Evolutionary conservation across 2,888 invertebrate species (phyloP), one percentile per base, ranked within the genome.

Genomic region (Trichopoda pennipes): DNA sequence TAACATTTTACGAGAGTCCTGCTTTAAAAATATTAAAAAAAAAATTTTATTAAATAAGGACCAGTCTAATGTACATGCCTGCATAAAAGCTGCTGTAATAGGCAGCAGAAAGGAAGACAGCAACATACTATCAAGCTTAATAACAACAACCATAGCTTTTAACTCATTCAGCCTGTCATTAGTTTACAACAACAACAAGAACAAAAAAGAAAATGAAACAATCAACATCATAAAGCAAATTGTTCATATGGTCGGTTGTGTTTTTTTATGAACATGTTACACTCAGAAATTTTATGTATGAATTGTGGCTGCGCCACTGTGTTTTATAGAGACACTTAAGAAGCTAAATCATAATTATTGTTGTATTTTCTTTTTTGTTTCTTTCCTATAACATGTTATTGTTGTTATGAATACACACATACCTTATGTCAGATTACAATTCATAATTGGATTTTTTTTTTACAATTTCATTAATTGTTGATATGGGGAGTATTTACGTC

Each of bases 261-360:
- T 12, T 10, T 51, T 28, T 68, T 12, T 12, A 42, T 53, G 28
- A 60, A 12, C 44, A 19, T 53, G 8, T 44, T 16, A 16, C 14
- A 14, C 42, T 19, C 14, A 8, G n/a, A 16, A 17, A 66, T 28
- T 28, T 49, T 58, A 53, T 23, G 51, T 47, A 64, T 70, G 44
- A 80, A 70, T 77, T 73, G 81, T 69, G 81, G 63, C 74, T 81
- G 77, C 77, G 81, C 77, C 74, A 78, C 69, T 63, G 64, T 63
- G 64, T 77, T 74, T 64, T 58, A 76, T 74, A 61, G 68, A 63
- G 68, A 63, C 77, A 69, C 77, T 81, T 69, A 77, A 73, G 63
- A 81, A 63, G 72, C 63, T 81, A 81, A 28, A 81, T 73, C 68
- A 73, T 81, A 81, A 77, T 73, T 72, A 32, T 51, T 53, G 42